Evolutionary conservation across 2,888 invertebrate species (phyloP).

Genomic region (Zootermopsis nevadensis): DNA sequence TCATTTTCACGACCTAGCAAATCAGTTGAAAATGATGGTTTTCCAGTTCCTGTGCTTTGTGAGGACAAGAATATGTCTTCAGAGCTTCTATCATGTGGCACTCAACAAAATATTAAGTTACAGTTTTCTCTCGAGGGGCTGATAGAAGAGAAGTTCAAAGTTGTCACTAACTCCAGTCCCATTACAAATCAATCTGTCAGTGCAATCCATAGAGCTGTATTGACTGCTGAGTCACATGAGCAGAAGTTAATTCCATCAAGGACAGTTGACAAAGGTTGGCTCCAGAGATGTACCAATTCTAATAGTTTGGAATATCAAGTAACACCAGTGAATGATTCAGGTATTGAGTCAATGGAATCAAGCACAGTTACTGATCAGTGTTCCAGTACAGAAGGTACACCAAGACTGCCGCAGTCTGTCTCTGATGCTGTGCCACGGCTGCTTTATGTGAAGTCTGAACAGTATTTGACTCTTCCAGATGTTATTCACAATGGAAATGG

Average conservation of each 20-base stretch:
- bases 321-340: slow-evolving; percentile 58
- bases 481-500: slow-evolving; percentile 51
- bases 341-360: slow-evolving; percentile 58
- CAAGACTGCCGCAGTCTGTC: neutral
- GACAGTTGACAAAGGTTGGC: slow-evolving; percentile 70
- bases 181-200: slow-evolving; percentile 42
- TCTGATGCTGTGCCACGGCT: neutral
- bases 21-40: slow-evolving; percentile 9
- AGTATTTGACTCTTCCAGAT: slow-evolving; percentile 8
- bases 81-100: neutral
- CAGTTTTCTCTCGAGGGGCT: neutral
- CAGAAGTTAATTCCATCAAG: slow-evolving; percentile 54
- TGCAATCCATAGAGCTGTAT: slow-evolving; percentile 48
- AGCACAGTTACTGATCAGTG: slow-evolving; percentile 49
- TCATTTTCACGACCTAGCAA: slow-evolving; percentile 40
- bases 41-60: neutral
- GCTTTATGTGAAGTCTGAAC: neutral
- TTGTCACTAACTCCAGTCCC: slow-evolving; percentile 31
- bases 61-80: neutral
- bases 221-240: neutral
- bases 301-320: slow-evolving; percentile 49
- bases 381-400: neutral
- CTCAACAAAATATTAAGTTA: neutral
- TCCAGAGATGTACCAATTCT: slow-evolving; percentile 64
- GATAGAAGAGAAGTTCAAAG: slow-evolving; percentile 38